Base-by-base conservation (phyloP, 2,113 vertebrate species). In the Cottus gobio region DNA sequence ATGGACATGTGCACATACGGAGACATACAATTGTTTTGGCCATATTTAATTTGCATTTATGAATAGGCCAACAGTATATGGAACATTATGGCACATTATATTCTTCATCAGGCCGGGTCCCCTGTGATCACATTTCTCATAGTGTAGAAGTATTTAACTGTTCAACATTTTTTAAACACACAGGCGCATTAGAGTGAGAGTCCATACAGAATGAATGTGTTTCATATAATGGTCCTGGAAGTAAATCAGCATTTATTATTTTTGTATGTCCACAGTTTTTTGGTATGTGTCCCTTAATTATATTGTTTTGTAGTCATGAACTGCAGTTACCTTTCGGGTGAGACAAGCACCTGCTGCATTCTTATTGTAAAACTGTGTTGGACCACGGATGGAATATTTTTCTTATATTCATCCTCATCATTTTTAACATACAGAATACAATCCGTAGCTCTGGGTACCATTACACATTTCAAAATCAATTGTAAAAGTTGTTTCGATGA, bases 11-110 rank as follows among this genome's bases (percentile, higher is more conserved):
- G 30, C 68, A 48, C 30, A 46, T 11, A 39, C 7, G 46, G 11
- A 46, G 52, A 71, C 39, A 60, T 63, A 31, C 22, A 79, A 24
- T 88, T 26, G 76, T 84, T 83, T 71, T 54, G 7, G 16, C 2
- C 60, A 77, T 89, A 90, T 79, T 87, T 60, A 85, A 89, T 91
- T 92, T 63, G 56, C 74, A 89, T 90, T 88, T 65, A 75, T 75
- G 22, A 89, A 87, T 54, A 82, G 84, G 56, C 57, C 77, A 69
- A 60, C 44, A 79, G 68, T 84, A 46, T 75, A 73, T 74, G 74
- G 73, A 85, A 75, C 74, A 77, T 88, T 89, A 87, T 80, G 72
- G 71, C 82, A 80, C 71, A 78, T 88, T 88, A 88, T 80, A 74
- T 67, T 80, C 68, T 68, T 84, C 83, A 88, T 91, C 84, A 87